phyloP scores from a whole-genome alignment of 1,140 invertebrate genomes.

The Drosophila ficusphila region DNA sequence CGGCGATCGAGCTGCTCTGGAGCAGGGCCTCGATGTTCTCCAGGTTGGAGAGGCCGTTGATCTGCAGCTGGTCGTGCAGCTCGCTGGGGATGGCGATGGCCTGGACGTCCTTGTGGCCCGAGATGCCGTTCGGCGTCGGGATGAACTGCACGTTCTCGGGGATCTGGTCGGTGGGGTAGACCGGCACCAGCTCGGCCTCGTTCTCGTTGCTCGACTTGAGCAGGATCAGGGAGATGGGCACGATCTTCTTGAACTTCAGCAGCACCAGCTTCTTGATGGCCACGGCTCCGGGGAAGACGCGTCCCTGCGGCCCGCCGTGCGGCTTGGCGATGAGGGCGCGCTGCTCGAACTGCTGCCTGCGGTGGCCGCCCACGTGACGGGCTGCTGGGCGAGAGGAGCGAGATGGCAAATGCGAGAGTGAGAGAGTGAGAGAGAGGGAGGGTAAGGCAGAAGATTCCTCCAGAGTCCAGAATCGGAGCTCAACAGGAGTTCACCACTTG shows the following conservation, averaged over 20 bases:
- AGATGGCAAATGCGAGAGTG: no score
- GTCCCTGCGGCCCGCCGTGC: slow-evolving; percentile 52
- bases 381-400: slow-evolving; percentile 15
- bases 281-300: slow-evolving; percentile 76
- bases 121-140: slow-evolving; percentile 79
- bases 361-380: slow-evolving; percentile 60
- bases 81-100: slow-evolving; percentile 79
- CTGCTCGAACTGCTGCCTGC: slow-evolving; percentile 40
- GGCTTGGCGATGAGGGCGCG: slow-evolving; percentile 59
- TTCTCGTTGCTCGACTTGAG: slow-evolving; percentile 76
- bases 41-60: slow-evolving; percentile 71
- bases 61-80: slow-evolving; percentile 76
- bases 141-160: slow-evolving; percentile 80
- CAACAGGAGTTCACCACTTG: no score
- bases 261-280: slow-evolving; percentile 81
- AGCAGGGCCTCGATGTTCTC: slow-evolving; percentile 78
- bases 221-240: slow-evolving; percentile 77
- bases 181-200: slow-evolving; percentile 77
- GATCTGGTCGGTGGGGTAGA: slow-evolving; percentile 79
- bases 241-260: slow-evolving; percentile 80
- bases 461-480: no score
- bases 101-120: slow-evolving; percentile 79
- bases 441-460: no score
- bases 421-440: no score
- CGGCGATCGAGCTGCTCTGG: slow-evolving; percentile 63